phyloP scores from a whole-genome alignment of 2,113 vertebrate genomes.

The Anarrhichthys ocellatus region DNA sequence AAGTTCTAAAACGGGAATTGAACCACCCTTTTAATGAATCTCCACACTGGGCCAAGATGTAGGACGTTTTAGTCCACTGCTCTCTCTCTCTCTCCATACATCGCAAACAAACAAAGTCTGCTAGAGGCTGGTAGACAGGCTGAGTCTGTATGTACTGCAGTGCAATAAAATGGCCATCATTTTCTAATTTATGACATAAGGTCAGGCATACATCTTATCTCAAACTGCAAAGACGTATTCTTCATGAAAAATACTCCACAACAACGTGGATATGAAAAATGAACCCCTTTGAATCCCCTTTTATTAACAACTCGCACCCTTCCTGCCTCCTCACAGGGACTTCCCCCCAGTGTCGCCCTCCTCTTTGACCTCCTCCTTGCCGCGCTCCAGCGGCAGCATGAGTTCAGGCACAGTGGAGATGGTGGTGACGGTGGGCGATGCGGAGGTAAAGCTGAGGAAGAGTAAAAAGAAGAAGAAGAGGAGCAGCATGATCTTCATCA shows the following conservation, averaged over 20 bases:
- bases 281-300: background rate
- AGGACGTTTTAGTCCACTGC: background rate
- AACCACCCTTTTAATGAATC: background rate
- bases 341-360: conserved; percentile 57
- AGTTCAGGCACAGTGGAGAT: conserved; percentile 72
- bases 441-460: conserved; percentile 92
- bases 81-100: background rate
- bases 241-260: background rate
- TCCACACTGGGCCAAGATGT: background rate
- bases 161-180: background rate
- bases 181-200: background rate
- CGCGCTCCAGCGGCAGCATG: conserved; percentile 84
- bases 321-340: conserved; percentile 75
- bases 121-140: background rate
- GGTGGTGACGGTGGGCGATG: conserved; percentile 77
- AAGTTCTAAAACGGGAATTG: no score
- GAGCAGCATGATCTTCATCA: conserved; percentile 94
- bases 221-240: background rate
- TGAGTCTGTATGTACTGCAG: background rate
- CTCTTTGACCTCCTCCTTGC: conserved; percentile 71
- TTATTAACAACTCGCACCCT: conserved; percentile 26
- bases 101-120: background rate
- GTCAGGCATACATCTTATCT: background rate
- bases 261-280: background rate
- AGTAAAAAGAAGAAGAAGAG: conserved; percentile 94